Percentiles rank a stretch among this genome's conserved stretches.
phyloP scores from a whole-genome alignment of 1,140 invertebrate species.

The Leptinotarsa lineolata region DNA sequence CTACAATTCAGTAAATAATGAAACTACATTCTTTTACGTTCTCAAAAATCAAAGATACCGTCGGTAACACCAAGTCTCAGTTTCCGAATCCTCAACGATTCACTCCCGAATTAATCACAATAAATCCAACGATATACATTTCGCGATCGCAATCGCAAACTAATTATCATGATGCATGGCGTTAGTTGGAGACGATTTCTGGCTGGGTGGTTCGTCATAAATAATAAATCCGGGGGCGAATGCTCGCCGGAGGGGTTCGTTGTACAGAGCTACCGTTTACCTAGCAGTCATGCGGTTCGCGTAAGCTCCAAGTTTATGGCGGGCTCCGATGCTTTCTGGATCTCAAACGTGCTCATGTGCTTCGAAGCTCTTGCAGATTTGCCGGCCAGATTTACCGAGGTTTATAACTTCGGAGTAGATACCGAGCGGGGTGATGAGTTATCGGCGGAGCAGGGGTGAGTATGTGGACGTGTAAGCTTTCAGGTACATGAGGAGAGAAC shows the following conservation, averaged over 20 bases:
- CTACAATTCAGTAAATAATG: no score
- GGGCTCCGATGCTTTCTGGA: slow-evolving; percentile 52
- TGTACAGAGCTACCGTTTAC: slow-evolving; percentile 42
- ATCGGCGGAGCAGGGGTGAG: neutral
- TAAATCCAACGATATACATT: slow-evolving; percentile 21
- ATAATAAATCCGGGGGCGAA: slow-evolving; percentile 53
- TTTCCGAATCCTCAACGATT: no score
- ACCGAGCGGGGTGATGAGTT: slow-evolving; percentile 18
- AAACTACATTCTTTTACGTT: no score
- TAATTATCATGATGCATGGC: slow-evolving; percentile 35
- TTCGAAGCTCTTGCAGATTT: slow-evolving; percentile 34
- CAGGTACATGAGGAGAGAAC: neutral
- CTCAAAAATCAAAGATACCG: no score
- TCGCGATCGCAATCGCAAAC: slow-evolving; percentile 32
- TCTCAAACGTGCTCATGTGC: slow-evolving; percentile 51
- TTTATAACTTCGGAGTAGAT: slow-evolving; percentile 27
- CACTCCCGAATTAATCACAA: slow-evolving; percentile 6
- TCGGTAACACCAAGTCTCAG: no score
- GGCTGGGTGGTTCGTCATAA: slow-evolving; percentile 48
- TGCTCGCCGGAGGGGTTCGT: slow-evolving; percentile 12
- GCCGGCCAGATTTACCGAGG: slow-evolving; percentile 21
- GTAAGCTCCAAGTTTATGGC: slow-evolving; percentile 54
- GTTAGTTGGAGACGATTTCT: slow-evolving; percentile 36
- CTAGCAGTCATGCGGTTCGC: slow-evolving; percentile 54
- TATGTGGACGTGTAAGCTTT: slow-evolving; percentile 3